Conservation (phyloP, 2,888 invertebrate genomes). For the Myopa tessellatipennis region DNA sequence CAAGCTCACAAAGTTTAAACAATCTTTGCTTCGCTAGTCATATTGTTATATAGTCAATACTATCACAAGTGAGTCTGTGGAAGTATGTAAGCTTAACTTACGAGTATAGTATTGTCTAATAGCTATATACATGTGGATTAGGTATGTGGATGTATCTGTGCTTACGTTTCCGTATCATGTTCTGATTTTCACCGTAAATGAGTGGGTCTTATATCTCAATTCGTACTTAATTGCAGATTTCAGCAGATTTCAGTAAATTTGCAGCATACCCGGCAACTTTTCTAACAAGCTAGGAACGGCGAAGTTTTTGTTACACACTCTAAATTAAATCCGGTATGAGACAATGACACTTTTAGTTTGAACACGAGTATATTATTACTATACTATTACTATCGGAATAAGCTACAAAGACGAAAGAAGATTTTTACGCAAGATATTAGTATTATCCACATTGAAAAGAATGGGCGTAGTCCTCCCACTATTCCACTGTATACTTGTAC, state of each 20-base stretch:
- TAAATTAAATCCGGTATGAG: too few species aligned
- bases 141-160: background rate
- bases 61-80: too few species aligned
- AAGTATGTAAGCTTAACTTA: too few species aligned
- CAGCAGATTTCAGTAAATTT: slow-evolving; percentile 19
- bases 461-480: too few species aligned
- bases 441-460: too few species aligned
- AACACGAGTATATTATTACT: too few species aligned
- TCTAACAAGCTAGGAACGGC: background rate
- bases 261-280: slow-evolving; percentile 9
- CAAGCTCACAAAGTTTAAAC: background rate
- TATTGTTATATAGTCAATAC: background rate
- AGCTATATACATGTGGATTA: background rate
- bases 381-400: too few species aligned
- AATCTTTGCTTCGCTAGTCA: background rate
- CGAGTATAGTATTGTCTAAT: too few species aligned
- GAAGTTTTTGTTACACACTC: background rate
- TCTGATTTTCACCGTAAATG: background rate
- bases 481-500: too few species aligned
- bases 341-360: too few species aligned
- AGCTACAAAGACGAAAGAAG: too few species aligned
- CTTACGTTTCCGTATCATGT: background rate
- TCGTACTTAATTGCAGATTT: slow-evolving; percentile 38
- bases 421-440: too few species aligned
- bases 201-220: slow-evolving; percentile 3